Percentiles rank a stretch among this genome's conserved stretches.
Conservation (phyloP, 1,140 invertebrate genomes). For the Halyomorpha halys region DNA sequence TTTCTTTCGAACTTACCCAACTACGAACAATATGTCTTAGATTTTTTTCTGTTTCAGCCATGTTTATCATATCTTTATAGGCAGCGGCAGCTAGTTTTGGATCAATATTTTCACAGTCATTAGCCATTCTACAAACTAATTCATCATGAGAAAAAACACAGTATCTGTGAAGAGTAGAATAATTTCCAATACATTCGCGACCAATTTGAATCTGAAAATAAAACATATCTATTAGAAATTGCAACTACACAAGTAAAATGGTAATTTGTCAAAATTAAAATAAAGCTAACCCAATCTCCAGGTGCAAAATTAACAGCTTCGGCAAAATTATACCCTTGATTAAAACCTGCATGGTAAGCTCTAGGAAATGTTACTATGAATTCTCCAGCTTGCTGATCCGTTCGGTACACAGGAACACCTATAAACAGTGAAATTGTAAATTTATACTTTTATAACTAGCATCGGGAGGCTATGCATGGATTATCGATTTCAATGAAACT, state of each 20-base stretch:
- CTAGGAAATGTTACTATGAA: slow-evolving; percentile 64
- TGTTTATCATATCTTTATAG: slow-evolving; percentile 45
- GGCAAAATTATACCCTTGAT: slow-evolving; percentile 65
- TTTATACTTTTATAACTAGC: too few species aligned
- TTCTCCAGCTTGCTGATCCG: slow-evolving; percentile 57
- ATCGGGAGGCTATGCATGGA: too few species aligned
- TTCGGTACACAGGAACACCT: slow-evolving; percentile 41
- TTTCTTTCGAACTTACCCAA: slow-evolving; percentile 15
- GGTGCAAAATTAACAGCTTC: slow-evolving; percentile 68
- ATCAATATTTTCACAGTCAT: slow-evolving; percentile 43
- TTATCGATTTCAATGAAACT: too few species aligned
- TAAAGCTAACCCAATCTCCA: slow-evolving; percentile 51
- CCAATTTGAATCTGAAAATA: slow-evolving; percentile 43
- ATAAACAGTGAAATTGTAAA: slow-evolving; percentile 6
- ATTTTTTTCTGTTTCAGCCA: slow-evolving; percentile 44
- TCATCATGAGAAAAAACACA: slow-evolving; percentile 68
- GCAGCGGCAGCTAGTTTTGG: slow-evolving; percentile 43
- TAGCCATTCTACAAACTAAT: slow-evolving; percentile 57
- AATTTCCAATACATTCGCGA: slow-evolving; percentile 52
- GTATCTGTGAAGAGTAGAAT: slow-evolving; percentile 48
- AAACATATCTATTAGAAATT: slow-evolving; percentile 27
- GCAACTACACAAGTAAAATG: background rate
- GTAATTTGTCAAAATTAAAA: background rate
- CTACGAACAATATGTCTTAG: slow-evolving; percentile 21
- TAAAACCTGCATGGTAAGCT: slow-evolving; percentile 64